phyloP scores from a whole-genome alignment of 1,140 invertebrate genomes.

The Drosophila repleta region DNA sequence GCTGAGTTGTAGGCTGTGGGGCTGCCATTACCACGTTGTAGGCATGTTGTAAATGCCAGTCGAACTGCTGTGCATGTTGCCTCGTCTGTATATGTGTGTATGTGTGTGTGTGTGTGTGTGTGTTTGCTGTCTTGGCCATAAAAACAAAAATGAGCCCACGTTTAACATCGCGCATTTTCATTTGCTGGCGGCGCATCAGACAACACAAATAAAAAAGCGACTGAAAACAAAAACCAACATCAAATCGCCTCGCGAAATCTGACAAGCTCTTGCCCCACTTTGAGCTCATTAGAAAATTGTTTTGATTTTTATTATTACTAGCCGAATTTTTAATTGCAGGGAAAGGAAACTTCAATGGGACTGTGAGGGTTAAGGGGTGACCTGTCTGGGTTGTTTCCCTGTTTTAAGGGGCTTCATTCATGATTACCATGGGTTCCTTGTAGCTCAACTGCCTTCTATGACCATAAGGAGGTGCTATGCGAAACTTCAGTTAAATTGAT shows the following conservation, averaged over 20 bases:
- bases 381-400: too few species aligned
- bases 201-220: slow-evolving; percentile 37
- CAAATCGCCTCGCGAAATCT: slow-evolving; percentile 29
- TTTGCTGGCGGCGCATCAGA: slow-evolving; percentile 67
- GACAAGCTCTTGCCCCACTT: slow-evolving; percentile 2
- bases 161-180: slow-evolving; percentile 76
- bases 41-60: slow-evolving; percentile 80
- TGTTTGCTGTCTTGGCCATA: slow-evolving; percentile 68
- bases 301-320: slow-evolving; percentile 22
- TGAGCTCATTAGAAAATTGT: slow-evolving; percentile 25
- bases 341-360: neutral
- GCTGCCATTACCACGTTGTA: slow-evolving; percentile 79
- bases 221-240: slow-evolving; percentile 19
- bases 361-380: too few species aligned
- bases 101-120: slow-evolving; percentile 15
- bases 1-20: slow-evolving; percentile 18
- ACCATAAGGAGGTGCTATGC: neutral
- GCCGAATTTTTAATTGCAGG: slow-evolving; percentile 15
- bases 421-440: too few species aligned
- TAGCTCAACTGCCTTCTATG: too few species aligned
- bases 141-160: slow-evolving; percentile 77
- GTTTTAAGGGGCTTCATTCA: too few species aligned
- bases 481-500: neutral
- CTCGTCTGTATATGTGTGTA: slow-evolving; percentile 7
- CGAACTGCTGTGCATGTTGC: slow-evolving; percentile 66